These are phyloP conservation scores for Anisognathus igniventris DNA, from an alignment of 2,797 vertebrate genomes.

Conservation along the genomic window DNA sequence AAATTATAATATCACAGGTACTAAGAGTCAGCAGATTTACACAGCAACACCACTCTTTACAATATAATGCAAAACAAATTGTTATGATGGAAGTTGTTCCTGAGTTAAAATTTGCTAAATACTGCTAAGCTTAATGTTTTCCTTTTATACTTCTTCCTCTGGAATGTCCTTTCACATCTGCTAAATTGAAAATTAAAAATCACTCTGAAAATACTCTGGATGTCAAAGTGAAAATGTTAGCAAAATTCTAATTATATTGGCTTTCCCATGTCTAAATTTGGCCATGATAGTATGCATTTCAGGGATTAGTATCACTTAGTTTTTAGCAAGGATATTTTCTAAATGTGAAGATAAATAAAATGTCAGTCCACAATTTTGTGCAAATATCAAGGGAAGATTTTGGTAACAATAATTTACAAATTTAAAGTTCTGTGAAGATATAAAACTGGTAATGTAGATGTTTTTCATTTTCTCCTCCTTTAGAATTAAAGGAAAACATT, in stretches of 20 bases:
- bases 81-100: slow-evolving; percentile 41
- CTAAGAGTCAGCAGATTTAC: slow-evolving; percentile 10
- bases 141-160: background rate
- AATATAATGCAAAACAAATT: background rate
- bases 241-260: background rate
- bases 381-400: background rate
- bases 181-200: background rate
- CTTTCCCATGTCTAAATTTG: background rate
- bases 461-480: background rate
- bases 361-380: background rate
- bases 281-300: background rate
- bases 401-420: background rate
- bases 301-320: background rate
- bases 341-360: background rate
- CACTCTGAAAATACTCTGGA: background rate
- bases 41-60: background rate
- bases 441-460: background rate
- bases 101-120: slow-evolving; percentile 59
- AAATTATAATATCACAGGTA: background rate
- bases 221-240: background rate
- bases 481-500: background rate
- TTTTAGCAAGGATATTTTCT: background rate
- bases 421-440: background rate
- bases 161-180: background rate
- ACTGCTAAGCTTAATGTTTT: slow-evolving; percentile 10